Evolutionary conservation across 2,888 invertebrate species (phyloP).

Genomic region (Patella pellucida): DNA sequence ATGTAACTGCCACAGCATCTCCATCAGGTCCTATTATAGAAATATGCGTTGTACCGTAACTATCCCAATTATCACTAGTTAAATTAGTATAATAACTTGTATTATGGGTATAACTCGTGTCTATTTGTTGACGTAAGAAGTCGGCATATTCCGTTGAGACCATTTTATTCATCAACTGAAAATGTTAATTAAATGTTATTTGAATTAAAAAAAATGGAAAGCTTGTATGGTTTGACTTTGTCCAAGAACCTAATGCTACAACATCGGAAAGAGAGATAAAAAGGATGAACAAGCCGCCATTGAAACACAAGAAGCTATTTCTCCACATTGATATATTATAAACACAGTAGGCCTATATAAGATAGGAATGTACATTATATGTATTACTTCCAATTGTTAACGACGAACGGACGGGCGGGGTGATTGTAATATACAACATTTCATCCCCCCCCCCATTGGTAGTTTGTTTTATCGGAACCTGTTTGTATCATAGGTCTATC

Average conservation of each 20-base stretch:
- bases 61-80: constrained; percentile 62
- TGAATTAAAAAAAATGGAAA: too few relatives aligned
- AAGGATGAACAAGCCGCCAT: not conserved
- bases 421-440: too few relatives aligned
- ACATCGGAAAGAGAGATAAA: constrained; percentile 42
- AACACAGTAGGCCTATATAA: too few relatives aligned
- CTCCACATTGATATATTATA: not conserved
- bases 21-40: constrained; percentile 65
- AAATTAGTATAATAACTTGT: constrained; percentile 53
- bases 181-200: too few relatives aligned
- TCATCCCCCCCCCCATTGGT: too few relatives aligned
- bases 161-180: constrained; percentile 45
- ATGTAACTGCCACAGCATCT: constrained; percentile 66
- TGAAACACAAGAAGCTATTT: not conserved
- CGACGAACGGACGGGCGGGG: too few relatives aligned
- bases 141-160: constrained; percentile 53
- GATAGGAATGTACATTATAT: too few relatives aligned
- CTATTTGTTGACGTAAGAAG: constrained; percentile 48
- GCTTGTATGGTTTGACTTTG: too few relatives aligned
- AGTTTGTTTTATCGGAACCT: too few relatives aligned
- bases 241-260: too few relatives aligned
- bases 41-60: constrained; percentile 66
- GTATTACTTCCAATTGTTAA: too few relatives aligned
- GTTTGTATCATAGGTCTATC: too few relatives aligned
- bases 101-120: constrained; percentile 50